Percentiles rank a stretch among this genome's conserved stretches.
phyloP scores from a whole-genome alignment of 2,113 vertebrate genomes.

The Pundamilia nyererei region DNA sequence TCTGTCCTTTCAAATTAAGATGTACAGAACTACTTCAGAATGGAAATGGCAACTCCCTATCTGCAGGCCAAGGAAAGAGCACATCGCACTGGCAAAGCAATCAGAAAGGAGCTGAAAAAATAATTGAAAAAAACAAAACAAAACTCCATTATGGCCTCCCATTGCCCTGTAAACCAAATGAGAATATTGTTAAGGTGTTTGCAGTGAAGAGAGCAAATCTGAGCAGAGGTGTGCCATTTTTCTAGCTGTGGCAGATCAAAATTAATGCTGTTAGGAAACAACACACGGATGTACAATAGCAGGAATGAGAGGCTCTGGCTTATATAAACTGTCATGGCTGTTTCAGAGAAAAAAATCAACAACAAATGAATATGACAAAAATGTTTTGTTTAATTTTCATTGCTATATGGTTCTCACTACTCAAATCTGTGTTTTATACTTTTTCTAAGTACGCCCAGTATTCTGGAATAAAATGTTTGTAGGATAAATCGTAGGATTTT shows the following conservation, averaged over 20 bases:
- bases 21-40: constrained; percentile 21
- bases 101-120: constrained; percentile 7
- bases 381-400: background rate
- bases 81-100: constrained; percentile 16
- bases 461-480: background rate
- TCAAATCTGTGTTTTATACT: background rate
- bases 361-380: background rate
- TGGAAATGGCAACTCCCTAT: constrained; percentile 49
- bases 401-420: background rate
- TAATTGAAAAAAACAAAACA: background rate
- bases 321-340: background rate
- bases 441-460: background rate
- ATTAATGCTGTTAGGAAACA: constrained; percentile 4
- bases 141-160: constrained; percentile 9
- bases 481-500: background rate
- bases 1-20: constrained; percentile 25
- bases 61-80: constrained; percentile 9
- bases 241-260: background rate
- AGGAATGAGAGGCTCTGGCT: background rate
- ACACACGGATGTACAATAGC: background rate
- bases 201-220: constrained; percentile 5
- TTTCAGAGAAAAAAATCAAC: background rate
- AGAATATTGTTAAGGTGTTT: background rate
- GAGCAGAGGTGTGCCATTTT: background rate
- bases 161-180: constrained; percentile 4